These are phyloP conservation scores for Orbicella faveolata DNA, from an alignment of 64 coral and sea anemone species.

Conservation along the genomic window DNA sequence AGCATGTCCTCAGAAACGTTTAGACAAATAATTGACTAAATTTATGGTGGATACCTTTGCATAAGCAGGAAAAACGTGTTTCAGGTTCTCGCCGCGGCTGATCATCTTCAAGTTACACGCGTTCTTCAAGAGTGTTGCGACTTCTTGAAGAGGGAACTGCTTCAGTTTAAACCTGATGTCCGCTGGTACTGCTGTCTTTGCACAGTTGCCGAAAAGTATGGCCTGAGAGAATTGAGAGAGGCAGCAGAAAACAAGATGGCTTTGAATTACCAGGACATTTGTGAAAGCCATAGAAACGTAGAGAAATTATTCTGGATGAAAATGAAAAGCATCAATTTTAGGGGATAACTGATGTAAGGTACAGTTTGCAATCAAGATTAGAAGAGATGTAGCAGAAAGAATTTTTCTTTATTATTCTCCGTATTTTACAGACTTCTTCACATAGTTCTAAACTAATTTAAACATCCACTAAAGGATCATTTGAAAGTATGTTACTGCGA, in stretches of 20 bases:
- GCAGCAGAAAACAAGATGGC: not conserved
- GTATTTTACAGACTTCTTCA: not conserved
- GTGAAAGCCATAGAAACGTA: not conserved
- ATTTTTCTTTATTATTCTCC: not conserved
- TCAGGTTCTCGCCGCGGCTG: constrained; percentile 65
- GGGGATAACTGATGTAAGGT: too few relatives aligned
- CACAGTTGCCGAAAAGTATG: not conserved
- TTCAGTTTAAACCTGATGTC: not conserved
- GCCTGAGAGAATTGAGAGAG: not conserved
- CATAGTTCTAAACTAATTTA: too few relatives aligned
- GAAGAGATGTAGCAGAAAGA: not conserved
- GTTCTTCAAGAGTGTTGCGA: constrained; percentile 76
- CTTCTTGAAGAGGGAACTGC: constrained; percentile 69
- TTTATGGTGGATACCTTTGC: constrained; percentile 74
- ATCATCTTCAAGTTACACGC: constrained; percentile 82
- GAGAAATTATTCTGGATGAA: not conserved
- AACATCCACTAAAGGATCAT: too few relatives aligned
- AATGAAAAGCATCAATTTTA: too few relatives aligned
- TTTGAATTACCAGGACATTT: not conserved
- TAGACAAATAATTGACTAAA: constrained; percentile 61
- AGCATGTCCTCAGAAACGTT: constrained; percentile 64
- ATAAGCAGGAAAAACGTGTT: constrained; percentile 73
- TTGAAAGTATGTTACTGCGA: too few relatives aligned
- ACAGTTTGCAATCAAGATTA: too few relatives aligned
- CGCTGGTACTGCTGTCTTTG: not conserved